Base-by-base conservation (phyloP, 37 sponge, comb jelly and placozoan species). In the Amphimedon queenslandica region DNA sequence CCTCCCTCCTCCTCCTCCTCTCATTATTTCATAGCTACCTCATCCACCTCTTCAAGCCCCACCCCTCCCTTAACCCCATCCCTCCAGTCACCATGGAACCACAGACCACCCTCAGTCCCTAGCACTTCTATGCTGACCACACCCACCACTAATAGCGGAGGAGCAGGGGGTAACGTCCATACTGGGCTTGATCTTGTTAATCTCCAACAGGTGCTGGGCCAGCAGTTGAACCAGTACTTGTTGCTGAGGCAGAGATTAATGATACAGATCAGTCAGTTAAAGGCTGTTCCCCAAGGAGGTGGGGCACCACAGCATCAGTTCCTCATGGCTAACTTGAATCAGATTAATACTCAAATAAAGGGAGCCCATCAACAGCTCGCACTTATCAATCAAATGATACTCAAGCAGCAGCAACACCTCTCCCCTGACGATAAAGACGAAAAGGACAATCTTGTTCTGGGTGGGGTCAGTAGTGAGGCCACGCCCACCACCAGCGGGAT, bases 351-450 rank as follows among this genome's bases (percentile, higher is more conserved):
- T 21, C 35, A 32, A 5, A 86, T 86, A 3, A 28, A 29, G 8
- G 58, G 58, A 10, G 63, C 73, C 40, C 79, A 75, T 28, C 80
- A 79, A 35, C 80, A 86, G 57, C 74, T 78, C 3, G 23, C 67
- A 57, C 40, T 84, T 20, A 31, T 76, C 13, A 63, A 66, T n/a
- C 74, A 73, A 10, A n/a, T n/a, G n/a, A n/a, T n/a, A n/a, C 53
- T 47, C 13, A 13, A 18, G 53, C 53, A 47, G 13, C 53, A 47
- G 13, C n/a, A n/a, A n/a, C n/a, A n/a, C n/a, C n/a, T n/a, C n/a
- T n/a, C n/a, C n/a, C n/a, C n/a, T n/a, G 53, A 47, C 13, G 13
- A 18, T 47, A 47, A 47, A 47, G 53, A 8, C 13, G 13, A 47
- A 18, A 47, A 47, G 13, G 53, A 47, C 53, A 47, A 18, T 47